Evolutionary conservation across 2,888 invertebrate genomes (phyloP), one percentile per base, ranked within the genome.

Genomic region (Scelioninae gen. 1): DNA sequence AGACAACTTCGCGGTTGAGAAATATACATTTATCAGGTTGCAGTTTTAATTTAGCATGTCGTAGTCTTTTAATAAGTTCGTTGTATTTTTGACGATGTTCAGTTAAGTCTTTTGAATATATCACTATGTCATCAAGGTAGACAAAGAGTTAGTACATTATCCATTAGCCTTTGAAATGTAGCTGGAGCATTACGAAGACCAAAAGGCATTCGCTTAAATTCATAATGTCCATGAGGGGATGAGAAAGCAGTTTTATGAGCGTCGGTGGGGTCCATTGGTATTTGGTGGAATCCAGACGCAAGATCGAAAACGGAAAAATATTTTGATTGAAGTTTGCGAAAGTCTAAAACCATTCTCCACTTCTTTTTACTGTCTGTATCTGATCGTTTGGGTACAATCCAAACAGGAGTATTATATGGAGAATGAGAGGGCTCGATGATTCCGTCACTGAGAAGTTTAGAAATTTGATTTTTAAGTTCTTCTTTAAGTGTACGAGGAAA

Each of bases 331-430:
- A 38, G 10, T 9, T 8, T 10, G 7, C 49, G 15, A 16, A 49
- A 53, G 11, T 53, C 53, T 7, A 53, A 31, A 16, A 53, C 53
- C 31, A 53, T 29, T 7, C 53, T 5, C 31, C 31, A 53, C 8
- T n/a, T 53, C 2, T 31, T 29, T 5, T 53, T 29, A 0, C 53
- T 31, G n/a, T 38, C 9, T 0, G 38, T 4, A 10, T 38, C 5
- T 2, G 23, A 4, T 4, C 4, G 1, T 23, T 23, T 23, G 4
- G 23, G 23, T 2, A 23, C 23, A 23, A 23, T 23, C 23, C 23
- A 23, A 2, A 23, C 4, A 23, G 23, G 23, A 2, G 23, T 23
- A 4, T 23, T 23, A 23, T 23, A 23, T 23, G 23, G 23, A 23
- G 23, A 23, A 23, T 23, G 23, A 2, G 23, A 23, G 0, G 38